Evolutionary conservation across 2,113 vertebrate species (phyloP).

Genomic region (Rhineura floridana): DNA sequence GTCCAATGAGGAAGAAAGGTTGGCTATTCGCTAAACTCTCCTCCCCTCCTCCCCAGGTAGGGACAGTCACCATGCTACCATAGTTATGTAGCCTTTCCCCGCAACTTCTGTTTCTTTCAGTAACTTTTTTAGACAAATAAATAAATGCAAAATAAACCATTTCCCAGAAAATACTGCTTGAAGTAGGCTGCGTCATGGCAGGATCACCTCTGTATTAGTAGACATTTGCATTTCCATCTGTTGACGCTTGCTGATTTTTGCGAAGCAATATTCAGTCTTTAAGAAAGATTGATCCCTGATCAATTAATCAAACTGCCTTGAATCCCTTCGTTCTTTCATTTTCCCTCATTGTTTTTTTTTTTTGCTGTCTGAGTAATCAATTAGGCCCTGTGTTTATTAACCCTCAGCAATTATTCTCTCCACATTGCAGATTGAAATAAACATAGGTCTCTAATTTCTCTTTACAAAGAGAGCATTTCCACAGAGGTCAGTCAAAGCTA

Average conservation of each 20-base stretch:
- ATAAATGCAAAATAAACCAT: neutral
- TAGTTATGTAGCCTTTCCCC: neutral
- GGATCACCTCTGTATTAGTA: neutral
- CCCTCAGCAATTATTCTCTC: neutral
- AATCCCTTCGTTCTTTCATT: neutral
- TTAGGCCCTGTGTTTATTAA: slow-evolving; percentile 18
- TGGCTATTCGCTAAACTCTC: too few relatives aligned
- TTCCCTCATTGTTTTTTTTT: neutral
- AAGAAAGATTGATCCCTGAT: neutral
- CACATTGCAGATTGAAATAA: neutral
- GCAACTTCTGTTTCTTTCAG: neutral
- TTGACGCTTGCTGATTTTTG: neutral
- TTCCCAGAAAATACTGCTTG: neutral
- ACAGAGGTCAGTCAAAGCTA: neutral
- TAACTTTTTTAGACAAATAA: neutral
- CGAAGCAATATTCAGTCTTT: neutral
- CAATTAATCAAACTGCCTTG: neutral
- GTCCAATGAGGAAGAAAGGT: too few relatives aligned
- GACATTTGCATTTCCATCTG: too few relatives aligned
- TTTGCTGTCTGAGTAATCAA: neutral
- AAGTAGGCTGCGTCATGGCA: neutral
- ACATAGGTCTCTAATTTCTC: neutral
- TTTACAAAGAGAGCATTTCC: neutral
- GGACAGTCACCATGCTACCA: neutral
- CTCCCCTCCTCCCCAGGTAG: neutral